Evolutionary conservation across 64 coral and sea anemone species (phyloP).

Genomic region (Acropora yongei): DNA sequence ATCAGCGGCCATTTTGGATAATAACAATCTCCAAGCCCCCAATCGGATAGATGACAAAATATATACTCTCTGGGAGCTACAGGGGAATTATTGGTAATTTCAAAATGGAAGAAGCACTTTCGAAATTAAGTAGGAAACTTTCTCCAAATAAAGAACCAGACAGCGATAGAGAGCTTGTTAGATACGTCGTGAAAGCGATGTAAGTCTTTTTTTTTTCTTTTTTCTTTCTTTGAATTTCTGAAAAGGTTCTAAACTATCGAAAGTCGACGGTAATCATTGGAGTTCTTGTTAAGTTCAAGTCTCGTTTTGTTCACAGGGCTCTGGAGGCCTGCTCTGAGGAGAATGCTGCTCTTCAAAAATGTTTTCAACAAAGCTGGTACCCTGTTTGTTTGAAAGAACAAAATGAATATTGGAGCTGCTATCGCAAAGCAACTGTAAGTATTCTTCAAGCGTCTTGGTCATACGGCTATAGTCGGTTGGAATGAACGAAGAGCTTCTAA

Average conservation of each 20-base stretch:
- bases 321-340: constrained; percentile 63
- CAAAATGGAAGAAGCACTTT: constrained; percentile 24
- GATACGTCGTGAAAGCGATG: constrained; percentile 56
- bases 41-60: not conserved
- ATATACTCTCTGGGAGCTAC: not conserved
- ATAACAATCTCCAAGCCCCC: not conserved
- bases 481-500: no score
- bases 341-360: constrained; percentile 51
- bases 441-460: not conserved
- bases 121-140: not conserved
- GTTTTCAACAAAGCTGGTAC: constrained; percentile 73
- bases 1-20: constrained; percentile 42
- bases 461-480: no score
- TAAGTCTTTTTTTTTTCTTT: not conserved
- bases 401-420: constrained; percentile 69
- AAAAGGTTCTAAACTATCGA: not conserved
- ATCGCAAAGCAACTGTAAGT: constrained; percentile 62
- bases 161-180: constrained; percentile 60
- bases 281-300: not conserved
- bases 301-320: constrained; percentile 25
- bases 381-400: constrained; percentile 58
- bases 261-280: no score
- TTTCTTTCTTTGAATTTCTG: not conserved
- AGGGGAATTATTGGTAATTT: not conserved
- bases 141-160: constrained; percentile 30